phyloP scores from a whole-genome alignment of 2,113 vertebrate species.

The Malaclemys terrapin region DNA sequence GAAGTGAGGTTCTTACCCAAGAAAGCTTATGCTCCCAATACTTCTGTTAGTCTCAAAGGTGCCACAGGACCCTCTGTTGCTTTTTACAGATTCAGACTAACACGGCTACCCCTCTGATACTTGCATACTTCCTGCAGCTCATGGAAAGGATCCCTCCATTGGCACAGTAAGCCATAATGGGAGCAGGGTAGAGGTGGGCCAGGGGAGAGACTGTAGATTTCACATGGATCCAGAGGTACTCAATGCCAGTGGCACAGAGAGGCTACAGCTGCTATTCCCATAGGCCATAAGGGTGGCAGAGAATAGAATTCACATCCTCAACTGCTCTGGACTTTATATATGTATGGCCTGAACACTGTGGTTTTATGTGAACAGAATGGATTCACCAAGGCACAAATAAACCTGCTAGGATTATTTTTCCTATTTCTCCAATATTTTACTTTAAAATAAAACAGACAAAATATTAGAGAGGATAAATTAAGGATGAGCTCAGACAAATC shows the following conservation, averaged over 20 bases:
- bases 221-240: not conserved
- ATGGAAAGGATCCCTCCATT: not conserved
- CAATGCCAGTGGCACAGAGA: not conserved
- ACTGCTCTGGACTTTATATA: not conserved
- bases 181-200: not conserved
- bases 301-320: not conserved
- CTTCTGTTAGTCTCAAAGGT: no score
- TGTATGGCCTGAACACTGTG: not conserved
- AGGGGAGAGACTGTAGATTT: not conserved
- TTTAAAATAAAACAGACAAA: constrained; percentile 8
- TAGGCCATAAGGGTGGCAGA: not conserved
- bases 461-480: not conserved
- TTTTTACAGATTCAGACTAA: no score
- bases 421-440: not conserved
- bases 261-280: not conserved
- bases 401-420: fast-evolving
- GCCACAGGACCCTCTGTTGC: no score
- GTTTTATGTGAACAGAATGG: not conserved
- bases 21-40: no score
- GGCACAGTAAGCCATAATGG: not conserved
- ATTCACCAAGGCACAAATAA: not conserved
- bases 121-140: not conserved
- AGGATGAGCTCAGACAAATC: not conserved
- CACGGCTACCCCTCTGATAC: no score
- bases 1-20: no score